Base-by-base conservation (phyloP, 2,888 invertebrate genomes). In the Dimorphilus gyrociliatus region DNA sequence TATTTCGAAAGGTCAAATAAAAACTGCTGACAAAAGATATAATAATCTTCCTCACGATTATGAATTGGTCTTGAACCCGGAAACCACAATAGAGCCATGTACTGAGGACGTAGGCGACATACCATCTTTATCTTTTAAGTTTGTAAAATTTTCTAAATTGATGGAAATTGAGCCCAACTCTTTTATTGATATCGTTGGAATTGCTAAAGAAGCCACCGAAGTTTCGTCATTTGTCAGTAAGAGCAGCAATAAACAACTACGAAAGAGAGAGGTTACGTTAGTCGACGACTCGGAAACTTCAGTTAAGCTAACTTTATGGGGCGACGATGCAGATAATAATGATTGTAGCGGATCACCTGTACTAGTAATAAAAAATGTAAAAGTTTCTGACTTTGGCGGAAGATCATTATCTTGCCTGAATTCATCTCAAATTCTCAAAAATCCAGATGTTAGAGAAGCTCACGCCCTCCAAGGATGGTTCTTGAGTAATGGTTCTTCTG, bases 1-100 rank as follows among this genome's bases (percentile, higher is more conserved):
- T 55, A 74, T 97, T 37, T 78, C 78, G 26, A 76, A 76, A 38
- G 81, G 80, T 39, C 68, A 69, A 26, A 62, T 94, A n/a, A 92
- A 92, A 59, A 73, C 81, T 2, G 92, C 94, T 0, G 92, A 97
- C 62, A 90, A 86, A 54, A 77, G 81, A 52, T 97, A 71, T 60
- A 71, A 72, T 19, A 71, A 68, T 21, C 60, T 88, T 4, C 80
- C 81, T 42, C 86, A 92, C 55, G 92, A 94, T 55, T 97, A 92
- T 51, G 97, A 99, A 61, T 79, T 99, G 76, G 78, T 82, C 1
- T 74, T 92, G 50, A 74, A 68, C 8, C 62, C 65, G 5, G 85
- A 90, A 25, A 77, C 84, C 0, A 34, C 42, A 13, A 47, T 63
- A 25, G 52, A 51, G 29, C 44, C 45, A 3, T 60, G 60, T 16